Conservation (phyloP, 2,888 invertebrate genomes). For the Hydrotaea cyrtoneurina region DNA sequence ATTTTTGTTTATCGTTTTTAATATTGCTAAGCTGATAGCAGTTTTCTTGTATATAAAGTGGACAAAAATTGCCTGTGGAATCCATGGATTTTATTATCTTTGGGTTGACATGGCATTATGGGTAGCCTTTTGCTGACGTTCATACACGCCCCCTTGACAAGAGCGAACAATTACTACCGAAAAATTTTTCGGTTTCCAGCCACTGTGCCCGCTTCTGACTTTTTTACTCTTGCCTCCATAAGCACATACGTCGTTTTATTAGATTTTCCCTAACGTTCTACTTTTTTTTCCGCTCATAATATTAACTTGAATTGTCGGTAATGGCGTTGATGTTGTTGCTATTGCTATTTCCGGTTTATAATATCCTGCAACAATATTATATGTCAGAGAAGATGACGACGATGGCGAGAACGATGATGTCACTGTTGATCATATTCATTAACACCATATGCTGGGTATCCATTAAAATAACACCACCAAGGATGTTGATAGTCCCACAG, state of each 20-base stretch:
- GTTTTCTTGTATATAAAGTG: no score
- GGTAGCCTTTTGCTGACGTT: no score
- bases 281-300: slow-evolving; percentile 3
- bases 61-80: no score
- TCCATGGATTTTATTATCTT: no score
- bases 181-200: not conserved
- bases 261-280: not conserved
- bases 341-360: not conserved
- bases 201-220: no score
- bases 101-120: no score
- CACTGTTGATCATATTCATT: slow-evolving; percentile 39
- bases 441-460: slow-evolving; percentile 58
- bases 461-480: not conserved
- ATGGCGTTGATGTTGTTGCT: not conserved
- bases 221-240: no score
- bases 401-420: not conserved
- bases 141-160: no score
- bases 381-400: not conserved
- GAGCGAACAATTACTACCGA: no score
- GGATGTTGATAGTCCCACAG: not conserved
- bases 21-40: no score
- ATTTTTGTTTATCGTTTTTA: no score
- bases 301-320: not conserved
- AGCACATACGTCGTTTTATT: no score
- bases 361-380: not conserved